Percentiles rank a stretch among this genome's conserved stretches.
Conservation (phyloP, 2,113 vertebrate genomes). For the Halcyon malimbica region DNA sequence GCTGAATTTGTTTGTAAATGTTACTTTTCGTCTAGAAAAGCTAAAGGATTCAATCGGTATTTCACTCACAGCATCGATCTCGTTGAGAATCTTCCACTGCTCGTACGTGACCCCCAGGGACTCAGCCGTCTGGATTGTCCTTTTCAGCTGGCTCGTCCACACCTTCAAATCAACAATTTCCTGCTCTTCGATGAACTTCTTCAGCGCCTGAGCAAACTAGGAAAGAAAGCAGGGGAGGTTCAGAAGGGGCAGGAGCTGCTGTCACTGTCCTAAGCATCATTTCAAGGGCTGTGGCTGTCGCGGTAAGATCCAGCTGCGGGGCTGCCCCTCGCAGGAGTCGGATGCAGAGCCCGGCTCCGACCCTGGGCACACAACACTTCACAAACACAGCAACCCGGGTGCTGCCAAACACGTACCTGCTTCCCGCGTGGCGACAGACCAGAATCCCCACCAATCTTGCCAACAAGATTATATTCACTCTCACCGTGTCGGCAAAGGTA, state of each 20-base stretch:
- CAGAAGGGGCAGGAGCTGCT: not conserved
- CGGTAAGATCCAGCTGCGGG: not conserved
- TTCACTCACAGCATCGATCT: constrained; percentile 92
- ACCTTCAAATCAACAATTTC: constrained; percentile 91
- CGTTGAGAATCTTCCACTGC: constrained; percentile 98
- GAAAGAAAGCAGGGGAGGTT: not conserved
- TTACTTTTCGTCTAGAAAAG: not conserved
- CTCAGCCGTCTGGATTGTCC: constrained; percentile 96
- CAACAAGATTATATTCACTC: constrained; percentile 88
- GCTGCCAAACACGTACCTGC: constrained; percentile 76
- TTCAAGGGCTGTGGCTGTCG: not conserved
- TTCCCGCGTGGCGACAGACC: constrained; percentile 88
- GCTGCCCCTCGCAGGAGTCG: not conserved
- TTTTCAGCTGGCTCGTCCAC: constrained; percentile 96
- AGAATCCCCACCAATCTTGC: constrained; percentile 92
- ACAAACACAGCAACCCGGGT: not conserved
- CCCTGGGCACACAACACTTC: not conserved
- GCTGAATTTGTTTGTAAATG: fast-evolving
- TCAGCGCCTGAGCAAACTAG: constrained; percentile 86
- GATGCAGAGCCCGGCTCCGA: not conserved
- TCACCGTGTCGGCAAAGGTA: constrained; percentile 96
- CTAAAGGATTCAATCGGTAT: not conserved
- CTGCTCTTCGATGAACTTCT: constrained; percentile 88
- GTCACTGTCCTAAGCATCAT: not conserved
- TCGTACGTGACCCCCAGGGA: constrained; percentile 90